Percentiles rank a stretch among this genome's conserved stretches.
Conservation (phyloP, 1,140 invertebrate genomes). For the Lerema accius region DNA sequence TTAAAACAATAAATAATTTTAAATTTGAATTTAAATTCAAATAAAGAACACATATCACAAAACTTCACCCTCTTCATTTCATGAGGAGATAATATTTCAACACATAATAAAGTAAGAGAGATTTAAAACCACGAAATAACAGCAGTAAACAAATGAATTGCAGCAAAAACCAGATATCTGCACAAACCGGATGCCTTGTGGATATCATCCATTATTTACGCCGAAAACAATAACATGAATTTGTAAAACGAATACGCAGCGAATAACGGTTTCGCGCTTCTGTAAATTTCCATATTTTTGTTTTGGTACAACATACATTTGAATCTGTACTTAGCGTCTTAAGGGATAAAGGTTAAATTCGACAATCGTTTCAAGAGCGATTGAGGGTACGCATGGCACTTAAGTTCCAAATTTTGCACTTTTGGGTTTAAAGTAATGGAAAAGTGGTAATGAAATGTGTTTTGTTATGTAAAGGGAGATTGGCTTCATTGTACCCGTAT, state of each 20-base stretch:
- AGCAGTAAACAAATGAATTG: conserved; percentile 16
- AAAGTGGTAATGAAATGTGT: conserved; percentile 33
- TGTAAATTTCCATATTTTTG: conserved; percentile 40
- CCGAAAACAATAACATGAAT: conserved; percentile 45
- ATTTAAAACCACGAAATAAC: background rate
- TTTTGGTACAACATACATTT: background rate
- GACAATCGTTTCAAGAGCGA: background rate
- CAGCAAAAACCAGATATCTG: conserved; percentile 17
- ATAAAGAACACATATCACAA: too few species aligned
- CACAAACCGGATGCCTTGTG: conserved; percentile 16
- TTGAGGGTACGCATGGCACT: background rate
- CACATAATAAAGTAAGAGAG: too few species aligned
- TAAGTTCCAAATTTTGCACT: conserved; percentile 33
- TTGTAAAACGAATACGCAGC: conserved; percentile 42
- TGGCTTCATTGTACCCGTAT: background rate
- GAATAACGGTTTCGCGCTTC: conserved; percentile 39
- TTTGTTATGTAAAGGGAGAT: conserved; percentile 19
- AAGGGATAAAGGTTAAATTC: conserved; percentile 7
- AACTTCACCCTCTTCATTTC: too few species aligned
- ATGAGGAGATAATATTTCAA: too few species aligned
- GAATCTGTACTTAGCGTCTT: conserved; percentile 12
- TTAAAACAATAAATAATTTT: too few species aligned
- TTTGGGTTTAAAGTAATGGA: conserved; percentile 27
- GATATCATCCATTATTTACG: conserved; percentile 30
- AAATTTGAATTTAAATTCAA: too few species aligned